A percentile compares a stretch with the other conserved stretches of the same genome.
Evolutionary conservation across 2,888 invertebrate species (phyloP).

Genomic region (Pecten maximus): DNA sequence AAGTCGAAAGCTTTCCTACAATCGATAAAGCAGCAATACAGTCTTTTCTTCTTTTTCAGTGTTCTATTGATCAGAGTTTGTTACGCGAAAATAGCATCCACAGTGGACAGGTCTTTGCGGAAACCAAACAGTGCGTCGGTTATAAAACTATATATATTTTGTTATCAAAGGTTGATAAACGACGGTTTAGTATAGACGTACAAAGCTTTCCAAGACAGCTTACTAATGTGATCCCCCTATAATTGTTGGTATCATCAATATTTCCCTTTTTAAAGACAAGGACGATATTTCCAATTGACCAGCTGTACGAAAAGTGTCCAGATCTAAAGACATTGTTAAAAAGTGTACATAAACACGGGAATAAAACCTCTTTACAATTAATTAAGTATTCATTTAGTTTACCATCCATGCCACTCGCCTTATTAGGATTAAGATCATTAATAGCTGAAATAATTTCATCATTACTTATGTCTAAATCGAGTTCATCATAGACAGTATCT

Average conservation of each 20-base stretch:
- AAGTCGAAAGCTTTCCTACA: not conserved
- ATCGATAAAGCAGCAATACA: constrained; percentile 1
- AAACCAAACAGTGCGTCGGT: constrained; percentile 30
- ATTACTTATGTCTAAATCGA: not conserved
- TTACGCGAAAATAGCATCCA: not conserved
- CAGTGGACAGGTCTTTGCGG: not conserved
- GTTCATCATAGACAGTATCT: not conserved
- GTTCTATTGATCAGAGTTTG: not conserved
- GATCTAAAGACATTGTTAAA: not conserved
- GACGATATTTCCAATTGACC: constrained; percentile 11
- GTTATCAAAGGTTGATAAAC: not conserved
- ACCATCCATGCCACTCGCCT: not conserved
- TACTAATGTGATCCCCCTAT: not conserved
- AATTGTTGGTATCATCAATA: not conserved
- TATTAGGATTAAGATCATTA: not conserved
- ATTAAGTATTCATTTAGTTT: constrained; percentile 12
- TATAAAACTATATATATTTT: not conserved
- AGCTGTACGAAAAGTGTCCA: not conserved
- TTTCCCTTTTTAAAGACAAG: not conserved
- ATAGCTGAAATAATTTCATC: constrained; percentile 11
- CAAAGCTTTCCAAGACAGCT: not conserved
- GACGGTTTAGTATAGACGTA: not conserved
- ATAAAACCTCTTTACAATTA: constrained; percentile 3
- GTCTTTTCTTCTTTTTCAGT: not conserved
- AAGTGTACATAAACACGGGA: not conserved